Evolutionary conservation across 2,888 invertebrate genomes (phyloP), one percentile per base, ranked within the genome.

Genomic region (Apeira syringaria): DNA sequence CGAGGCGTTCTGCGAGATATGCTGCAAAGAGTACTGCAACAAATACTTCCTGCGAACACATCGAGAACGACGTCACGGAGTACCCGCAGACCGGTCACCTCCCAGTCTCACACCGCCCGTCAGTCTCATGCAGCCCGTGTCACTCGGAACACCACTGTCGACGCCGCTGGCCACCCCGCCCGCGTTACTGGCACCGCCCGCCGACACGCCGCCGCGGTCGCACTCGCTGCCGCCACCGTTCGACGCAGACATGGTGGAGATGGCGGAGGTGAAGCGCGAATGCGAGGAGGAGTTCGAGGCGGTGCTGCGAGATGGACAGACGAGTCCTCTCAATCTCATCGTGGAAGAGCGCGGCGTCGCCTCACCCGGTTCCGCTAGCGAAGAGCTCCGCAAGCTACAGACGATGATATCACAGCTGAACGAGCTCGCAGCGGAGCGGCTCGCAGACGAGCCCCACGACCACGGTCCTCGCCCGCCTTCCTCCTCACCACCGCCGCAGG

Each of bases 31-130:
- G 76, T 97, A 97, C 74, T 97, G 96, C 76, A 98, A 97, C 74
- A 97, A 97, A 78, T 97, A 97, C 74, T 98, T 98, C 71, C 90
- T 99, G 27, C 92, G 96, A 37, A 96, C 97, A 31, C 99, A 99
- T 81, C 97, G 98, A 69, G 94, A 96, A 86, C 96, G 97, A 74
- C 93, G 96, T n/a, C 98, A 99, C 78, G 98, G 98, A 0, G 94
- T 98, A 20, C 92, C 84, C 0, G 64, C 61, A 28, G 74, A 77
- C 26, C 64, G 63, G 20, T 94, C 98, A 8, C 91, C 86, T 3
- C 74, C 75, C 5, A 67, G 82, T 4, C 69, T 76, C n/a, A 83
- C 84, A 2, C 88, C 90, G 1, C 80, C 69, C 5, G 36, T 29
- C 30, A 31, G n/a, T 3, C 1, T 35, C 13, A 36, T 0, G 95